Conservation (phyloP, 2,888 invertebrate genomes). For the Brenthis daphne region DNA sequence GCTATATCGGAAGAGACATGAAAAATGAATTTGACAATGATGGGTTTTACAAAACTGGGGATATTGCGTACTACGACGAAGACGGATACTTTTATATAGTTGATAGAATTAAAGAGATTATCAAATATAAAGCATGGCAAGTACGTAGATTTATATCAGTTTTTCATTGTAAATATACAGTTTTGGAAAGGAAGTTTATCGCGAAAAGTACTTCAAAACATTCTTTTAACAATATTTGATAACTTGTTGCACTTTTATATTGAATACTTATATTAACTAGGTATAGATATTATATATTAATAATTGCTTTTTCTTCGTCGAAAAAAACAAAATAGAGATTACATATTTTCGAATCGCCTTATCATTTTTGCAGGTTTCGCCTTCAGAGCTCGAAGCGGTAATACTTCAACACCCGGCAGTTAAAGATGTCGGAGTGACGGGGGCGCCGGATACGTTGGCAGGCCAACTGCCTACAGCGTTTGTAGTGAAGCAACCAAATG, state of each 20-base stretch:
- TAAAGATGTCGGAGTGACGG: conserved; percentile 61
- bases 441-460: conserved; percentile 54
- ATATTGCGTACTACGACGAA: conserved; percentile 64
- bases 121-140: conserved; percentile 68
- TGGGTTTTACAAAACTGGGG: conserved; percentile 66
- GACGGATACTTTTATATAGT: conserved; percentile 64
- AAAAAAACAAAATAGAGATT: no score
- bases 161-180: neutral
- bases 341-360: no score
- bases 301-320: no score
- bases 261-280: no score
- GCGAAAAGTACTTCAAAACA: no score
- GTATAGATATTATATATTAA: no score
- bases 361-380: conserved; percentile 54
- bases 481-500: conserved; percentile 53
- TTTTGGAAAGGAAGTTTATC: neutral
- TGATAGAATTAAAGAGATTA: conserved; percentile 67
- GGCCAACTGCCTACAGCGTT: conserved; percentile 69
- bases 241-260: no score
- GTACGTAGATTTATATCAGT: conserved; percentile 43
- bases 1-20: conserved; percentile 57
- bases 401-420: conserved; percentile 59
- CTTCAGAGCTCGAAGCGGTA: conserved; percentile 64
- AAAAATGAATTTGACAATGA: conserved; percentile 56
- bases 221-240: no score